Evolutionary conservation across 2,113 vertebrate species (phyloP), one percentile per base, ranked within the genome.

Genomic region (Tragelaphus buxtoni): DNA sequence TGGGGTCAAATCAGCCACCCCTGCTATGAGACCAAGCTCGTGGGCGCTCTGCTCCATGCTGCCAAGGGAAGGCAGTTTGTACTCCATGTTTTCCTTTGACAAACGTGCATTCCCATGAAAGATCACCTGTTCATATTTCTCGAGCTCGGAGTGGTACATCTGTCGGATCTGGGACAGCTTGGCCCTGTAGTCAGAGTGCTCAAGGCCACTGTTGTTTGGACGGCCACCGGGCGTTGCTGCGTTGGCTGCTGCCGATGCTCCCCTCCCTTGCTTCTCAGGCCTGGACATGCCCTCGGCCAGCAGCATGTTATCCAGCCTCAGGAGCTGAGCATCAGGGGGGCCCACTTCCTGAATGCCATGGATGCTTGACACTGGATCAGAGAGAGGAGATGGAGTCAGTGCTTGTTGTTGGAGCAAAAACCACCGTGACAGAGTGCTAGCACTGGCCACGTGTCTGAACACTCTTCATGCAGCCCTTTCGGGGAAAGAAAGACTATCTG

Each of bases 111-210:
- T 89, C 98, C 98, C 96, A 96, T 63, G 97, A 98, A 98, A 97
- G 98, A 98, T 98, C 98, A 99, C 99, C 99, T 99, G 99, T 98
- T 99, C 99, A 82, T 99, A 99, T 97, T 99, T 99, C 99, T 99
- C 99, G 98, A 99, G 99, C 98, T 99, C 99, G 80, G 99, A 99
- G 98, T 99, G 99, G 98, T 99, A 99, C 97, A 99, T 99, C 99
- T 99, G 99, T 96, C 99, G 99, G 98, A 99, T 99, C 98, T 99
- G 99, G 92, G 99, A 99, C 74, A 99, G 99, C 98, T 99, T 99
- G 98, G 99, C 99, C 98, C 99, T 99, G 99, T 99, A 99, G 99
- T 99, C 99, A 12, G 99, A 99, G 98, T 99, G 99, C 94, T 99
- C 99, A 97, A 99, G 99, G 98, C 99, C 99, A 98, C 99, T 99